Evolutionary conservation across 2,888 invertebrate species (phyloP).

Genomic region (Thymelicus sylvestris): DNA sequence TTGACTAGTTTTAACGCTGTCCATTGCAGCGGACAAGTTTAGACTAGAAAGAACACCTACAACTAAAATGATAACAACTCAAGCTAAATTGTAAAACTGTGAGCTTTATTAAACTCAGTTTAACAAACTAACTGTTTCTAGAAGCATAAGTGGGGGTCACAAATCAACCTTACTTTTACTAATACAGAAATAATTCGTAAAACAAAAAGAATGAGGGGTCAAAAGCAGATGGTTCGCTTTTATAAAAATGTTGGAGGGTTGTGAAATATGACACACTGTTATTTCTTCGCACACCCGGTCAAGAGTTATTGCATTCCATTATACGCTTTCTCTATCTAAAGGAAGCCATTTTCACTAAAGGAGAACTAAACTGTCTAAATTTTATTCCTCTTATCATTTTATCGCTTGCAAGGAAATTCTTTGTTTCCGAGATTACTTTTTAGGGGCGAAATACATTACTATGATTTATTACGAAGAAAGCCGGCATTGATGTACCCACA

Average conservation of each 20-base stretch:
- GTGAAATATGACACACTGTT: constrained; percentile 85
- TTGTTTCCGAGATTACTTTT: constrained; percentile 36
- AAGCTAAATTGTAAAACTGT: no score
- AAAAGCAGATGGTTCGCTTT: constrained; percentile 84
- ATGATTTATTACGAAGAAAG: constrained; percentile 32
- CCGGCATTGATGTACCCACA: constrained; percentile 24
- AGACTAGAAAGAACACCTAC: no score
- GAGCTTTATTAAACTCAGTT: no score
- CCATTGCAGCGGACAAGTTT: no score
- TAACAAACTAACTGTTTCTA: no score
- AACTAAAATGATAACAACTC: no score
- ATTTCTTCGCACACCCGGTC: constrained; percentile 85
- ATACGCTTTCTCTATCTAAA: constrained; percentile 84
- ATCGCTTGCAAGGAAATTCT: constrained; percentile 49
- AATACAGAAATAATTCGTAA: constrained; percentile 80
- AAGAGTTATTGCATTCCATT: constrained; percentile 85
- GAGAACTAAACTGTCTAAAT: constrained; percentile 81
- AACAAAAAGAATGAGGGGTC: constrained; percentile 84
- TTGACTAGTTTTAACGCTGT: no score
- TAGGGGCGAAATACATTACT: constrained; percentile 29
- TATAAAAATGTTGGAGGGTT: constrained; percentile 85
- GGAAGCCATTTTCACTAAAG: constrained; percentile 83
- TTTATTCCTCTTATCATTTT: constrained; percentile 74
- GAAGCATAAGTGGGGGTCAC: constrained; percentile 11
- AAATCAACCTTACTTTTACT: constrained; percentile 56